Percentiles rank a stretch among this genome's conserved stretches.
Evolutionary conservation across 2,888 invertebrate genomes (phyloP).

Genomic region (Fissipunctia ypsillon): DNA sequence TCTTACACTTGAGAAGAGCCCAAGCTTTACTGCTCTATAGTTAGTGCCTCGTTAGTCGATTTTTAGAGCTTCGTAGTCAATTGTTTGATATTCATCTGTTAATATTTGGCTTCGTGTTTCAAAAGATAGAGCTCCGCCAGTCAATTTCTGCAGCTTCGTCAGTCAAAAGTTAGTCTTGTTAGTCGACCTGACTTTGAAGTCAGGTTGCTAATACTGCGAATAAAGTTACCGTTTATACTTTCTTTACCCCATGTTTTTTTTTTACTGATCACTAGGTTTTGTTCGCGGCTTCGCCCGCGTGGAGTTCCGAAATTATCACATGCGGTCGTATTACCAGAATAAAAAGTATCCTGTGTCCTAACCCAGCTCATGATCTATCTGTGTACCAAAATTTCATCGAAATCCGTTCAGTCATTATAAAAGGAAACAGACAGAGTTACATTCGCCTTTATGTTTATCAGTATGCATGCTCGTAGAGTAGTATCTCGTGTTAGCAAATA

Average conservation of each 20-base stretch:
- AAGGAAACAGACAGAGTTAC: neutral
- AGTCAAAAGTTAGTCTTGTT: neutral
- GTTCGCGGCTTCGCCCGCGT: neutral
- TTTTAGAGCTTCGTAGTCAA: neutral
- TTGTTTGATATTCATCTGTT: neutral
- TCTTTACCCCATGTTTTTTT: neutral
- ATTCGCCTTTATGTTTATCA: neutral
- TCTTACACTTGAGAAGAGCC: neutral
- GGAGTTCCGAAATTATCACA: neutral
- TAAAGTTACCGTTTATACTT: neutral
- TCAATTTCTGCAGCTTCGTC: no score
- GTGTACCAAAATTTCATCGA: neutral
- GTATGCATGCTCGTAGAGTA: neutral
- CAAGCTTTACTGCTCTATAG: neutral
- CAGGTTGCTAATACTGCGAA: no score
- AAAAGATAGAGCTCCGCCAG: neutral
- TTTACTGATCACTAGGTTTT: neutral
- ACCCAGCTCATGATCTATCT: neutral
- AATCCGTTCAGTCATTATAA: neutral
- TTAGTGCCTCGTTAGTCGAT: neutral
- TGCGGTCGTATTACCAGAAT: neutral
- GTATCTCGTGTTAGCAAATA: conserved; percentile 30
- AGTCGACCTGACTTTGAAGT: no score
- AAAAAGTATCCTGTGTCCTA: neutral
- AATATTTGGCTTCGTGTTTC: neutral